Conservation (phyloP, 92 coral and sea anemone genomes). For the Bergia puertoricense region DNA sequence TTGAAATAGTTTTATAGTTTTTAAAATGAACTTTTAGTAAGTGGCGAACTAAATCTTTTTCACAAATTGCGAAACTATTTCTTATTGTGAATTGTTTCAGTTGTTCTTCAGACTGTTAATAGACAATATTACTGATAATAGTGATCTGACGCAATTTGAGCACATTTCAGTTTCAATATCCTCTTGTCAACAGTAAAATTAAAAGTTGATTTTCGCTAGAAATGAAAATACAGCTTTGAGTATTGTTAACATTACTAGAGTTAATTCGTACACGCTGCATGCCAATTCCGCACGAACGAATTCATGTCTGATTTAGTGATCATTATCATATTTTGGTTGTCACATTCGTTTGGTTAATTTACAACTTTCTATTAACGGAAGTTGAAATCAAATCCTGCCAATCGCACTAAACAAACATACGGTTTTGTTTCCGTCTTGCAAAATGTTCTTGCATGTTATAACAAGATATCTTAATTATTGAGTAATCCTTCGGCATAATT, state of each 20-base stretch:
- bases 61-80: background rate
- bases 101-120: background rate
- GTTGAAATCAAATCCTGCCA: background rate
- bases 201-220: background rate
- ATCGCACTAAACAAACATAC: constrained; percentile 3
- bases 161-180: background rate
- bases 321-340: background rate
- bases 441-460: background rate
- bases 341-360: background rate
- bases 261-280: background rate
- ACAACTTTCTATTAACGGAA: background rate
- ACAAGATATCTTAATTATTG: background rate
- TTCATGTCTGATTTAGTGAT: background rate
- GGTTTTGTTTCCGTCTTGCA: background rate
- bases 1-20: background rate
- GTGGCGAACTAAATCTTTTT: too few species aligned
- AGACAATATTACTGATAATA: background rate
- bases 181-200: background rate
- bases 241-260: background rate
- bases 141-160: constrained; percentile 12
- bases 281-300: background rate
- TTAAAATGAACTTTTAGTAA: background rate
- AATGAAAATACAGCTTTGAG: too few species aligned
- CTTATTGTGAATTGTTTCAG: background rate
- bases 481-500: background rate